phyloP scores from a whole-genome alignment of 2,113 vertebrate species.

The human (Homo sapiens) region GRCh38 chr17:10866501-10867000 shows the following conservation, averaged over 20 bases:
- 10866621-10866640: not conserved
- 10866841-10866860: not conserved
- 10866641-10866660: too few relatives aligned
- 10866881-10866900: accelerated
- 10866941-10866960: not conserved
- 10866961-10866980: not conserved
- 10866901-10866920: not conserved
- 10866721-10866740: not conserved
- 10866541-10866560: not conserved
- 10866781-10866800: not conserved
- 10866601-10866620: not conserved
- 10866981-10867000: not conserved
- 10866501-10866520: not conserved
- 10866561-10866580: not conserved
- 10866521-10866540: not conserved
- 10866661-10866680: not conserved
- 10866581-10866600: not conserved
- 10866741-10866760: not conserved
- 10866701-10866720: not conserved
- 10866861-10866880: not conserved
- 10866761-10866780: not conserved
- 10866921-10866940: not conserved
- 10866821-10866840: not conserved
- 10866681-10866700: not conserved
- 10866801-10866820: not conserved